phyloP scores from a whole-genome alignment of 2,113 vertebrate species.

The Trochalopteron elliotii region DNA sequence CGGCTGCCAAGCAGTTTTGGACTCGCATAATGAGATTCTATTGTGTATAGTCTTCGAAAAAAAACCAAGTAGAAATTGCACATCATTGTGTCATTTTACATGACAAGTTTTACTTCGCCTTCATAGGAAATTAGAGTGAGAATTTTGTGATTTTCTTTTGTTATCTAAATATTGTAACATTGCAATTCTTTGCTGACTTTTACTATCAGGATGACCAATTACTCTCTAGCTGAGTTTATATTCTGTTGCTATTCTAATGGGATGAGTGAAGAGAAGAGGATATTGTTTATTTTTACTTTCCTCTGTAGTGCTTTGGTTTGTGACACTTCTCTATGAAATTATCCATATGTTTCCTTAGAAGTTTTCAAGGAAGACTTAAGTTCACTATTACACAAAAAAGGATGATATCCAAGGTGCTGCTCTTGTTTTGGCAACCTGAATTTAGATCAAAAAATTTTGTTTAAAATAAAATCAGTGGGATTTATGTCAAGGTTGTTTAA shows the following conservation, averaged over 20 bases:
- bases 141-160: background rate
- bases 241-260: slow-evolving; percentile 1
- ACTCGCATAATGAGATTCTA: background rate
- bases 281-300: slow-evolving; percentile 23
- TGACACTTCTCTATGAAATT: slow-evolving; percentile 12
- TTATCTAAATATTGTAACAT: background rate
- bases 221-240: background rate
- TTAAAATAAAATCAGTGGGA: background rate
- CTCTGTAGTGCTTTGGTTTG: background rate
- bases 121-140: background rate
- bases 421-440: background rate
- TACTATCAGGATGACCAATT: background rate
- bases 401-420: background rate
- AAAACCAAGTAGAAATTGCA: background rate
- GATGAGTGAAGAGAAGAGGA: background rate
- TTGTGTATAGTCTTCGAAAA: background rate
- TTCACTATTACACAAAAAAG: background rate
- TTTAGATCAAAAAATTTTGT: background rate
- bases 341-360: background rate
- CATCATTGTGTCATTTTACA: background rate
- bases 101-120: background rate
- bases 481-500: background rate
- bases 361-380: background rate
- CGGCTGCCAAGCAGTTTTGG: background rate
- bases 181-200: background rate